A percentile compares a stretch with the other conserved stretches of the same genome.
These are phyloP conservation scores for Coelopa frigida DNA, from an alignment of 1,140 invertebrate genomes.

Conservation along the genomic window DNA sequence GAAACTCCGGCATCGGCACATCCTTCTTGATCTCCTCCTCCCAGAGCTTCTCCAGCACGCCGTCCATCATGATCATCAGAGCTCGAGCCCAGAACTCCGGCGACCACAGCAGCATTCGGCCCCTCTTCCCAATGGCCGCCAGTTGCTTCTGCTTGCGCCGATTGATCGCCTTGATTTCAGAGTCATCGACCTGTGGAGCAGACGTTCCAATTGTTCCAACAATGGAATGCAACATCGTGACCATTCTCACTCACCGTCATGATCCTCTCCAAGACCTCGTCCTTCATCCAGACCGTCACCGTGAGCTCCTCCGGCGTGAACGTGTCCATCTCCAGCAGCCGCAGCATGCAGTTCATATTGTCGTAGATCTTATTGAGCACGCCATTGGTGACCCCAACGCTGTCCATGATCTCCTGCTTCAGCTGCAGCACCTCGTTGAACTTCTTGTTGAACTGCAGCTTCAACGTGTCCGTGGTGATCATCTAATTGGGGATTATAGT, in stretches of 20 bases:
- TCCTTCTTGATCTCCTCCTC: conserved; percentile 61
- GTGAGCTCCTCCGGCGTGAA: conserved; percentile 20
- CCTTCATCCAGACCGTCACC: conserved; percentile 23
- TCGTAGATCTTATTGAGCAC: conserved; percentile 30
- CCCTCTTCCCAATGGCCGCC: conserved; percentile 49
- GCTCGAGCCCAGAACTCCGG: conserved; percentile 58
- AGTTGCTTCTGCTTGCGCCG: conserved; percentile 49
- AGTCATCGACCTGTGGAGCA: conserved; percentile 42
- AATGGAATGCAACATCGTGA: not conserved
- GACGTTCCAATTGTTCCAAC: conserved; percentile 3
- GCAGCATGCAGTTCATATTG: conserved; percentile 37
- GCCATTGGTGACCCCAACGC: conserved; percentile 23
- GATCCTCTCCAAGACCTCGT: conserved; percentile 22
- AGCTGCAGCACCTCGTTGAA: conserved; percentile 46
- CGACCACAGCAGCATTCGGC: conserved; percentile 47
- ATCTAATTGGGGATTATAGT: not conserved
- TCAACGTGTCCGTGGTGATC: conserved; percentile 24
- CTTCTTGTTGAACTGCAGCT: conserved; percentile 46
- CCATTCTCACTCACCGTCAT: not conserved
- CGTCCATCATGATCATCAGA: conserved; percentile 62
- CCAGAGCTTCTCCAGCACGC: conserved; percentile 57
- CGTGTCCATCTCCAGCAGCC: conserved; percentile 21
- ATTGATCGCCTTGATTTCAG: conserved; percentile 50
- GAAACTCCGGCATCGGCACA: conserved; percentile 52
- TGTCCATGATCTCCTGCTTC: conserved; percentile 42